phyloP scores from a whole-genome alignment of 1,140 invertebrate genomes.

The Zaprionus africanus region DNA sequence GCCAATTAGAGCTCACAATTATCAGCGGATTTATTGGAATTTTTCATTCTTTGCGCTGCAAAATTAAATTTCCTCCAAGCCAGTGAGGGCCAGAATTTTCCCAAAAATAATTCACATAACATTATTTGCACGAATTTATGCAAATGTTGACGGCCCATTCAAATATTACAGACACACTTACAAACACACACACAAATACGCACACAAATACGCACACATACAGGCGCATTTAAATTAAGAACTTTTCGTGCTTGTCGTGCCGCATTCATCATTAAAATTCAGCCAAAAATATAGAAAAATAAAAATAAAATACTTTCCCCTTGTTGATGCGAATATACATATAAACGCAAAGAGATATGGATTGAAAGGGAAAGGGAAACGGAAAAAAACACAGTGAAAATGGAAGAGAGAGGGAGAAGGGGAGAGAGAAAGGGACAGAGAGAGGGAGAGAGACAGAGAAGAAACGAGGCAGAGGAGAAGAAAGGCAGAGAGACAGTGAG shows the following conservation, averaged over 20 bases:
- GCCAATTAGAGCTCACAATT: neutral
- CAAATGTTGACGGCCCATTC: conserved; percentile 43
- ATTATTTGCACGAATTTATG: conserved; percentile 67
- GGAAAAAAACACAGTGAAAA: neutral
- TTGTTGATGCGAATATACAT: neutral
- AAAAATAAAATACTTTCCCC: conserved; percentile 43
- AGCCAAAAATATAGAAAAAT: conserved; percentile 39
- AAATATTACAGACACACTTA: conserved; percentile 9
- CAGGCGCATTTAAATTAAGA: conserved; percentile 35
- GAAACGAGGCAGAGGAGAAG: neutral
- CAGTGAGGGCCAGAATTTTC: conserved; percentile 36
- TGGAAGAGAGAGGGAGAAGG: neutral
- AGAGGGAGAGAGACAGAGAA: neutral
- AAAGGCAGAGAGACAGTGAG: neutral
- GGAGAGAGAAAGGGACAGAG: neutral
- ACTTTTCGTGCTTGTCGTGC: conserved; percentile 45
- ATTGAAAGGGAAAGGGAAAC: neutral
- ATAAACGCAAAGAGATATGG: conserved; percentile 4
- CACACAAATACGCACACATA: conserved; percentile 4
- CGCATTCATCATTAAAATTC: conserved; percentile 71
- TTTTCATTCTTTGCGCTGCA: neutral
- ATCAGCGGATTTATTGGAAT: neutral
- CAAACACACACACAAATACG: neutral
- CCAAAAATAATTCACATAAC: conserved; percentile 58
- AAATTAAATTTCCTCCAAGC: conserved; percentile 47